Percentiles rank a stretch among this genome's conserved stretches.
Evolutionary conservation across 2,888 invertebrate species (phyloP).

Genomic region (Lysandra coridon): DNA sequence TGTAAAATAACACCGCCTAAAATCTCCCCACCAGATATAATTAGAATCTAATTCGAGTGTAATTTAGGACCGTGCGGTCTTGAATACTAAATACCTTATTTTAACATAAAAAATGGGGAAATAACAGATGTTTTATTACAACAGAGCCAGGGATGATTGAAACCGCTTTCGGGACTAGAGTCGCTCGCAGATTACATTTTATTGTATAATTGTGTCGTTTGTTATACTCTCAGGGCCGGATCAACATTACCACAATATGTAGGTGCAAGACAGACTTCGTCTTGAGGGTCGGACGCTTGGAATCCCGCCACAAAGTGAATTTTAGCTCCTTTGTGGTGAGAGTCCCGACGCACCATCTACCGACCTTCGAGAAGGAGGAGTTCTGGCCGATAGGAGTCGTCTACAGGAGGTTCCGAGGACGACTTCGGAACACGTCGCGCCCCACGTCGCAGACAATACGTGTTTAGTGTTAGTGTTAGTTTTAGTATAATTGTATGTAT

Average conservation of each 20-base stretch:
- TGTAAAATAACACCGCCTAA: neutral
- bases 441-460: no score
- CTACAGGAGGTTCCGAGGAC: no score
- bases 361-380: no score
- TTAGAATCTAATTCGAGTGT: neutral
- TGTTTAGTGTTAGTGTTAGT: no score
- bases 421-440: no score
- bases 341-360: no score
- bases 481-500: no score
- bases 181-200: slow-evolving; percentile 17
- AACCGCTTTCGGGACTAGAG: neutral
- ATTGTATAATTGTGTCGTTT: slow-evolving; percentile 21
- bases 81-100: slow-evolving; percentile 1
- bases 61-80: neutral
- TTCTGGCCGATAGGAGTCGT: no score
- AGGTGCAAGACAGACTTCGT: no score
- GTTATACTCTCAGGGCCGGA: neutral
- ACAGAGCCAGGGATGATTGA: slow-evolving; percentile 5
- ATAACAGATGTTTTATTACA: slow-evolving; percentile 26
- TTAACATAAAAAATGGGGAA: neutral
- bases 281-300: no score
- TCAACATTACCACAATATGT: neutral
- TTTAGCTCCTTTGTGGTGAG: no score
- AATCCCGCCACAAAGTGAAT: no score
- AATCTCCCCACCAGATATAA: neutral